phyloP scores from a whole-genome alignment of 2,888 invertebrate species.

The Micoletzkya japonica region DNA sequence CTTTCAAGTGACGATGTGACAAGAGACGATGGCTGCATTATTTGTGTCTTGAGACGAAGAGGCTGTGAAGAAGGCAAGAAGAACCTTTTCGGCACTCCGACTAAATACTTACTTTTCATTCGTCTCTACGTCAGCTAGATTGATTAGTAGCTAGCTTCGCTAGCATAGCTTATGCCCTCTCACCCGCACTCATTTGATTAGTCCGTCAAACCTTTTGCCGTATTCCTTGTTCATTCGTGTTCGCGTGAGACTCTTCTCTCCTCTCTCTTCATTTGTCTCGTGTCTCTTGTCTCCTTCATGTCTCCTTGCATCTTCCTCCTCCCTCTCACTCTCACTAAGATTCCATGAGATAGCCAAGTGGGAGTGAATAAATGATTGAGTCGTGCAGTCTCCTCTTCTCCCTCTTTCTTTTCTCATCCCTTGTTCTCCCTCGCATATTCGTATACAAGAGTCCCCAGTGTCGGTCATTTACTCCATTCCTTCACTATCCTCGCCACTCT shows the following conservation, averaged over 20 bases:
- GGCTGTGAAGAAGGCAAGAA: too few species aligned
- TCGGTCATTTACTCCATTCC: too few species aligned
- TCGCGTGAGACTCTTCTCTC: background rate
- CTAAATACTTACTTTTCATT: too few species aligned
- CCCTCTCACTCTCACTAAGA: background rate
- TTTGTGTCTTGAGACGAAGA: too few species aligned
- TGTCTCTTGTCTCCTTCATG: background rate
- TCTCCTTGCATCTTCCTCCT: background rate
- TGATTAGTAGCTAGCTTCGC: too few species aligned
- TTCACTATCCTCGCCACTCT: too few species aligned
- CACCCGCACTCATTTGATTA: background rate
- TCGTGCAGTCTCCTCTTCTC: background rate
- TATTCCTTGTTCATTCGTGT: background rate
- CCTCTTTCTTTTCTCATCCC: slow-evolving; percentile 1
- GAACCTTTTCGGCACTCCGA: too few species aligned
- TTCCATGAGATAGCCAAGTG: too few species aligned
- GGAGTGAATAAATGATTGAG: background rate
- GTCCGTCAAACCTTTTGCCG: background rate
- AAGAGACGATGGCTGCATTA: too few species aligned
- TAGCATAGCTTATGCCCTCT: background rate
- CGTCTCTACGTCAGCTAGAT: too few species aligned
- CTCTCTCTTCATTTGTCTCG: slow-evolving; percentile 3
- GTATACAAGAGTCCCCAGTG: too few species aligned
- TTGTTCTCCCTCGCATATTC: background rate
- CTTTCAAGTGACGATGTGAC: too few species aligned